A percentile compares a stretch with the other conserved stretches of the same genome.
Conservation (phyloP, 1,140 invertebrate species). For the Pogonognathellus flavescens region DNA sequence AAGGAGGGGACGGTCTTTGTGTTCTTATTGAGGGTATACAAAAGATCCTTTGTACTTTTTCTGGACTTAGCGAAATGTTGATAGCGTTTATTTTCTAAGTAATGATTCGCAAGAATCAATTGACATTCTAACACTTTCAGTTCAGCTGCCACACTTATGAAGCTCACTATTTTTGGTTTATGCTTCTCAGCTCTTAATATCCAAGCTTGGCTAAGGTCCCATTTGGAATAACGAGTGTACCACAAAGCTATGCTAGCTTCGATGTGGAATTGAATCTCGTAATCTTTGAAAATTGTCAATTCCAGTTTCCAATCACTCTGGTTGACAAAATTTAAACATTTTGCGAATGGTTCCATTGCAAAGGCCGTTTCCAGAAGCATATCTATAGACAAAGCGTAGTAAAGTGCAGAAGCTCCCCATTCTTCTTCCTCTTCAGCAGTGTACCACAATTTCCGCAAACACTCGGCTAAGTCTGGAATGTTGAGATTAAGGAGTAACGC, state of each 20-base stretch:
- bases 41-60: slow-evolving; percentile 44
- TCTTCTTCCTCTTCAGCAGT: background rate
- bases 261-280: slow-evolving; percentile 59
- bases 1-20: slow-evolving; percentile 32
- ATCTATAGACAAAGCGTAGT: slow-evolving; percentile 59
- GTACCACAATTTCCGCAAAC: slow-evolving; percentile 61
- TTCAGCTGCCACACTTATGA: slow-evolving; percentile 50
- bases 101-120: slow-evolving; percentile 63
- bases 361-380: slow-evolving; percentile 56
- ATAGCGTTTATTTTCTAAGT: slow-evolving; percentile 60
- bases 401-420: background rate
- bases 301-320: slow-evolving; percentile 55
- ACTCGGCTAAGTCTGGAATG: slow-evolving; percentile 57
- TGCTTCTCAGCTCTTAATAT: slow-evolving; percentile 14
- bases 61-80: slow-evolving; percentile 58
- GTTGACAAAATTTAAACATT: slow-evolving; percentile 59
- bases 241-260: slow-evolving; percentile 58
- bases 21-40: slow-evolving; percentile 34
- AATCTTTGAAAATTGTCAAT: slow-evolving; percentile 37
- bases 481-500: slow-evolving; percentile 34
- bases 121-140: slow-evolving; percentile 61
- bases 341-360: slow-evolving; percentile 61
- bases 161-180: slow-evolving; percentile 48
- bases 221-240: slow-evolving; percentile 50
- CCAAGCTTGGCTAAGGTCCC: slow-evolving; percentile 52